Conservation (phyloP, 2,797 vertebrate species). For the Muscicapa comitata region DNA sequence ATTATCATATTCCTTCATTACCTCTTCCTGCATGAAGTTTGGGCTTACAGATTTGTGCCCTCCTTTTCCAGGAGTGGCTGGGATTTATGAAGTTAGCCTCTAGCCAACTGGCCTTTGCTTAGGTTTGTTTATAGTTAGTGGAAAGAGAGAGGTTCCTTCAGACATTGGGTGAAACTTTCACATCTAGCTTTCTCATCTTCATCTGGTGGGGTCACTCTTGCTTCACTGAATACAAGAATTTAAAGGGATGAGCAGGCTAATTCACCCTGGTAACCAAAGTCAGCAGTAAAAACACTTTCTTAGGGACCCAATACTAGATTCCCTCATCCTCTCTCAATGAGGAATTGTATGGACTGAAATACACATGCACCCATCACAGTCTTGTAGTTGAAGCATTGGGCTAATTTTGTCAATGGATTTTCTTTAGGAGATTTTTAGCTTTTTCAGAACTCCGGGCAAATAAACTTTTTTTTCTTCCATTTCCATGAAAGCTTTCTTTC, state of each 20-base stretch:
- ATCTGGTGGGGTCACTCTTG: conserved; percentile 48
- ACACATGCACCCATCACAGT: fast-evolving
- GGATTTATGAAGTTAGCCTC: background rate
- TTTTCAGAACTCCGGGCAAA: background rate
- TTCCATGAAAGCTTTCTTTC: background rate
- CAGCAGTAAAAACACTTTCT: background rate
- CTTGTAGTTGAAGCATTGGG: background rate
- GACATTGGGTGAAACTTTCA: background rate
- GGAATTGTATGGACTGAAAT: background rate
- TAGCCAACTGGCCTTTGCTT: background rate
- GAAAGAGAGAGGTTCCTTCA: background rate
- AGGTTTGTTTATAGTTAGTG: background rate
- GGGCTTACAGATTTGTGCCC: background rate
- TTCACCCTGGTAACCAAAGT: background rate
- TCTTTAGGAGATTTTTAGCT: background rate
- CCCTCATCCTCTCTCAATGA: background rate
- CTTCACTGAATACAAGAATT: background rate
- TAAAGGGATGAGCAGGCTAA: background rate
- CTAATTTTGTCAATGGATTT: background rate
- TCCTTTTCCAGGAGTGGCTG: background rate
- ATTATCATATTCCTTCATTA: background rate
- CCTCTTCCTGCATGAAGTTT: background rate
- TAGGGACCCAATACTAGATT: background rate
- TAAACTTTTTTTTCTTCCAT: background rate
- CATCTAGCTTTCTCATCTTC: background rate